Percentiles rank a stretch among this genome's conserved stretches.
Evolutionary conservation across 2,888 invertebrate species (phyloP).

Genomic region (Agrenia bidenticulata): DNA sequence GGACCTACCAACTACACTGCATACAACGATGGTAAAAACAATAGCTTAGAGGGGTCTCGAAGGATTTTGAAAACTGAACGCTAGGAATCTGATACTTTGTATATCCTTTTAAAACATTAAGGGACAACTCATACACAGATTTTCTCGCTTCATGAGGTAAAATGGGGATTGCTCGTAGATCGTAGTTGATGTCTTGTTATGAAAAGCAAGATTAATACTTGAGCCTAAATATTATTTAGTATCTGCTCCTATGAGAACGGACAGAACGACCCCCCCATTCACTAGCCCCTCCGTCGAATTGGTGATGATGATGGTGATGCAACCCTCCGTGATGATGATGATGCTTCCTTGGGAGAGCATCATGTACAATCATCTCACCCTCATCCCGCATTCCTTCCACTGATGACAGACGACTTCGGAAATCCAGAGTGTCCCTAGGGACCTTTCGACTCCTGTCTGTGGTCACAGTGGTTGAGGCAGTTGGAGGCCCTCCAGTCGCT

Average conservation of each 20-base stretch:
- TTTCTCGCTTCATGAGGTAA: too few species aligned
- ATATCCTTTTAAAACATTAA: too few species aligned
- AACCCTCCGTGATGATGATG: slow-evolving; percentile 72
- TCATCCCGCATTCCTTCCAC: slow-evolving; percentile 56
- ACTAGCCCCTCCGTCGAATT: slow-evolving; percentile 35
- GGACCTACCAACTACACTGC: too few species aligned
- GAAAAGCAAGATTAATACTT: too few species aligned
- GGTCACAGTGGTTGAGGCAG: slow-evolving; percentile 43
- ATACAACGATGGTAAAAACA: too few species aligned
- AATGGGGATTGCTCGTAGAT: too few species aligned
- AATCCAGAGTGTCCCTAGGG: slow-evolving; percentile 71
- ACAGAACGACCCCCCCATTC: slow-evolving; percentile 51
- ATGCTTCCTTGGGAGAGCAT: slow-evolving; percentile 62
- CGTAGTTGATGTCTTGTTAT: too few species aligned
- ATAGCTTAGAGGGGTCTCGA: too few species aligned
- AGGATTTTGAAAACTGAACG: too few species aligned
- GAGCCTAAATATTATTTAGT: slow-evolving; percentile 42
- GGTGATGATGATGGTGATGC: slow-evolving; percentile 61
- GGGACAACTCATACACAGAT: too few species aligned
- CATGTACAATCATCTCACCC: slow-evolving; percentile 56
- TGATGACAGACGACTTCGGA: slow-evolving; percentile 53
- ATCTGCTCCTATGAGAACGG: slow-evolving; percentile 51
- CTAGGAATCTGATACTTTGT: too few species aligned
- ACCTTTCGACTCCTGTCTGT: slow-evolving; percentile 46
- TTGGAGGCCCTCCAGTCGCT: slow-evolving; percentile 58